Evolutionary conservation across 2,888 invertebrate genomes (phyloP).

Genomic region (Eupithecia exiguata): DNA sequence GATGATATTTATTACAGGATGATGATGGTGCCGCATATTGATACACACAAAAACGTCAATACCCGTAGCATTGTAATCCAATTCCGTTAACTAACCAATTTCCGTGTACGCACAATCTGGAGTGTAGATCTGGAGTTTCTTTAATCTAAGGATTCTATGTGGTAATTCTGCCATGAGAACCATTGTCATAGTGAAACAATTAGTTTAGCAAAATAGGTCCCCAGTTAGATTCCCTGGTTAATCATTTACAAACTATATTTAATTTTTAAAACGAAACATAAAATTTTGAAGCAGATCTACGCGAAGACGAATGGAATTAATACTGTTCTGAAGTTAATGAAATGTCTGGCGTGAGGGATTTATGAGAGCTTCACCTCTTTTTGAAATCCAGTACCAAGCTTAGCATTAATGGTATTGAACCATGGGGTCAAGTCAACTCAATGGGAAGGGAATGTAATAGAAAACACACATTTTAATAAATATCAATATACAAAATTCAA

Average conservation of each 20-base stretch:
- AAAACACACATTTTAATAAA: too few relatives aligned
- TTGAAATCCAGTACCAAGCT: background rate
- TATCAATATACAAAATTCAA: too few relatives aligned
- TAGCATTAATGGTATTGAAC: background rate
- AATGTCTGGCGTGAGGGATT: slow-evolving; percentile 7
- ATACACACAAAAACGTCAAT: background rate
- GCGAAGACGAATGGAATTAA: background rate
- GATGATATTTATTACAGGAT: slow-evolving; percentile 16
- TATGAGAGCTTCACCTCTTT: slow-evolving; percentile 3
- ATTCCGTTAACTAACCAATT: background rate
- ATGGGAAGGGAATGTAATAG: background rate
- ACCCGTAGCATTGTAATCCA: background rate
- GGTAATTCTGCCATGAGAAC: background rate
- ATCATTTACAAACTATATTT: background rate
- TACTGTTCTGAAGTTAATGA: background rate
- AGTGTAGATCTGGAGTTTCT: too few relatives aligned
- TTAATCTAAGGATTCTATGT: background rate
- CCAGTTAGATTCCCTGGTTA: too few relatives aligned
- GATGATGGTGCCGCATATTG: background rate
- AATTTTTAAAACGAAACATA: background rate
- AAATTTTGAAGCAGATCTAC: background rate
- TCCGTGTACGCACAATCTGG: background rate
- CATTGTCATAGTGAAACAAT: background rate
- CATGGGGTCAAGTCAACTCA: background rate
- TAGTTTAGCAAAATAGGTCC: background rate